A percentile compares a stretch with the other conserved stretches of the same genome.
These are phyloP conservation scores for Triplophysa tibetana DNA, from an alignment of 2,113 vertebrate species.

Conservation along the genomic window DNA sequence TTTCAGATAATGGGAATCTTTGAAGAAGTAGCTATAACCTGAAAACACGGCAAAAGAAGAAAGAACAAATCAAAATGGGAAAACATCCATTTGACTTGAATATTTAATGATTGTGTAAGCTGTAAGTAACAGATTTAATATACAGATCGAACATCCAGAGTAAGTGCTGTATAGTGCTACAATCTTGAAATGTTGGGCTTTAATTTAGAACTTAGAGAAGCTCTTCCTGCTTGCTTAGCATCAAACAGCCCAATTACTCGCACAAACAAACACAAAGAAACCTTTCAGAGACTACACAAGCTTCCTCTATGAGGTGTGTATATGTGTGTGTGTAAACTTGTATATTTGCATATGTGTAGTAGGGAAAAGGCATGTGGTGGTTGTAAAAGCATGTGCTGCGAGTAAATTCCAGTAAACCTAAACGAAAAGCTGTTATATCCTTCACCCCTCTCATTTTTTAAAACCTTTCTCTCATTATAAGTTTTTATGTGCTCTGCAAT, in stretches of 20 bases:
- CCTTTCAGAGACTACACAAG: conserved; percentile 65
- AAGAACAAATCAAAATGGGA: neutral
- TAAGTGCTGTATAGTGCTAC: no score
- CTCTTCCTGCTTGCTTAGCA: neutral
- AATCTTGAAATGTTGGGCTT: neutral
- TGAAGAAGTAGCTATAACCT: conserved; percentile 98
- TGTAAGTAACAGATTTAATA: neutral
- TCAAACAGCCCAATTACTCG: neutral
- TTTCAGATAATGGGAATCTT: conserved; percentile 90
- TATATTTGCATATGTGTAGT: conserved; percentile 39
- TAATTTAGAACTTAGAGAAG: conserved; percentile 7
- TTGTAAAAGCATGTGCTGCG: conserved; percentile 36
- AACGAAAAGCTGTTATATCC: conserved; percentile 54
- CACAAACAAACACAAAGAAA: conserved; percentile 59
- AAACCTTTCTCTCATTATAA: neutral
- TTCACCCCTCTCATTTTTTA: neutral
- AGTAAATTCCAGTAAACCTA: conserved; percentile 41
- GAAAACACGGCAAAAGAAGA: conserved; percentile 49
- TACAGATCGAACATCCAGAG: neutral
- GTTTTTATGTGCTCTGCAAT: conserved; percentile 22
- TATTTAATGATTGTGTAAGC: no score
- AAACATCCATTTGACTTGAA: no score
- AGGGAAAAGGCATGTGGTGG: conserved; percentile 38
- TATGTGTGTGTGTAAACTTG: conserved; percentile 33
- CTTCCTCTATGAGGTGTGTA: conserved; percentile 58